These are phyloP conservation scores for Drosophila differens DNA, from an alignment of 2,888 invertebrate species.

Conservation along the genomic window DNA sequence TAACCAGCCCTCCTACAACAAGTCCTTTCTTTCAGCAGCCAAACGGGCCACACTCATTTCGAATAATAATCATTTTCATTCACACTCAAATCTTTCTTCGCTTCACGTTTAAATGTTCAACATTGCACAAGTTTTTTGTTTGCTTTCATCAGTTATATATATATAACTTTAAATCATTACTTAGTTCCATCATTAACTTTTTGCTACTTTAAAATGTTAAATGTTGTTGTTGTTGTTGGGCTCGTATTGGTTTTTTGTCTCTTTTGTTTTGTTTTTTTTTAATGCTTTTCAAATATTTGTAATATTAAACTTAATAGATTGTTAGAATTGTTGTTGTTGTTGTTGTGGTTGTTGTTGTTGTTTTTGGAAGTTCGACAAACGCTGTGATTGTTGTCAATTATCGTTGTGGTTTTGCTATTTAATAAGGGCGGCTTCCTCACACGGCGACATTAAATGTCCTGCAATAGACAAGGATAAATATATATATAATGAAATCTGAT, in stretches of 20 bases:
- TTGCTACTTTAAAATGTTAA: slow-evolving; percentile 74
- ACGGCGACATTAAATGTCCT: slow-evolving; percentile 84
- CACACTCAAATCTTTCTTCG: slow-evolving; percentile 25
- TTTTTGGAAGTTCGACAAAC: slow-evolving; percentile 73
- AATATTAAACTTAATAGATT: slow-evolving; percentile 74
- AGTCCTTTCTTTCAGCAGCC: slow-evolving; percentile 11
- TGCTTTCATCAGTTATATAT: slow-evolving; percentile 33
- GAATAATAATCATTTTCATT: slow-evolving; percentile 41
- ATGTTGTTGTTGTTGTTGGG: slow-evolving; percentile 74
- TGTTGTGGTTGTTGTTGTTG: slow-evolving; percentile 53
- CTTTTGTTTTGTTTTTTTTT: slow-evolving; percentile 26
- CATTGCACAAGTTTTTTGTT: slow-evolving; percentile 75
- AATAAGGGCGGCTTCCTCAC: slow-evolving; percentile 18
- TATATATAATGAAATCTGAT: not conserved
- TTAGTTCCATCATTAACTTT: slow-evolving; percentile 47
- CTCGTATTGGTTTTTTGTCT: slow-evolving; percentile 44
- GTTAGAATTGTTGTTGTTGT: slow-evolving; percentile 77
- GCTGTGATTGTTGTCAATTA: slow-evolving; percentile 60
- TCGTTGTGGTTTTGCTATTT: slow-evolving; percentile 67
- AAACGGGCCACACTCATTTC: slow-evolving; percentile 26
- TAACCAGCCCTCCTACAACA: slow-evolving; percentile 3
- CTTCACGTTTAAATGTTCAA: slow-evolving; percentile 64
- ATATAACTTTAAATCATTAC: slow-evolving; percentile 64
- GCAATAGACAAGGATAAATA: slow-evolving; percentile 24
- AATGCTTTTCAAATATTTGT: slow-evolving; percentile 41